Percentiles rank a stretch among this genome's conserved stretches.
Conservation (phyloP, 1,140 invertebrate genomes). For the Ceratina calcarata region DNA sequence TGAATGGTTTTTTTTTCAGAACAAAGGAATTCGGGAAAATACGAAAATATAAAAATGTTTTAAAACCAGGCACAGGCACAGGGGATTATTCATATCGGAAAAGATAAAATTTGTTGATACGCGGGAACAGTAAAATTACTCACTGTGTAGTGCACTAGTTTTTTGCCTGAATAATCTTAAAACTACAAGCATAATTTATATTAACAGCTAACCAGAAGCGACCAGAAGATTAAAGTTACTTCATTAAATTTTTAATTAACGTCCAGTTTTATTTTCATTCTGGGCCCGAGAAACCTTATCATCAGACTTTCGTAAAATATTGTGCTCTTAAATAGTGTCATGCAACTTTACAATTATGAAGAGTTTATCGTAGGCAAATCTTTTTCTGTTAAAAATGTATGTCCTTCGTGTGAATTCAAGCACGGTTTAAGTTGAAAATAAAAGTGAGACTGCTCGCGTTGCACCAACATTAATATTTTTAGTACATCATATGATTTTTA, state of each 20-base stretch:
- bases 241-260: background rate
- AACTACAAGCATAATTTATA: too few relatives aligned
- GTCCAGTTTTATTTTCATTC: background rate
- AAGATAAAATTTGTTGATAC: too few relatives aligned
- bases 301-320: background rate
- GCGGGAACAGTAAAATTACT: too few relatives aligned
- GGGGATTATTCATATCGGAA: background rate
- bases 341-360: background rate
- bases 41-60: background rate
- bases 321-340: background rate
- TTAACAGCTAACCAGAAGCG: background rate
- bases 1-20: conserved; percentile 4
- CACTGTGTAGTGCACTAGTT: too few relatives aligned
- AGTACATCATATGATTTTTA: too few relatives aligned
- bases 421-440: background rate
- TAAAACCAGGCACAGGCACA: too few relatives aligned
- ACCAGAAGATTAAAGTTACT: background rate
- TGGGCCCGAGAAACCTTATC: background rate
- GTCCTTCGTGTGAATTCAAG: background rate
- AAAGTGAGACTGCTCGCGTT: background rate
- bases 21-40: conserved; percentile 2
- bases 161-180: too few relatives aligned
- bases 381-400: background rate
- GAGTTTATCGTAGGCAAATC: background rate
- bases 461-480: too few relatives aligned